Evolutionary conservation across 2,888 invertebrate genomes (phyloP).

Genomic region (Idaea dimidiata): DNA sequence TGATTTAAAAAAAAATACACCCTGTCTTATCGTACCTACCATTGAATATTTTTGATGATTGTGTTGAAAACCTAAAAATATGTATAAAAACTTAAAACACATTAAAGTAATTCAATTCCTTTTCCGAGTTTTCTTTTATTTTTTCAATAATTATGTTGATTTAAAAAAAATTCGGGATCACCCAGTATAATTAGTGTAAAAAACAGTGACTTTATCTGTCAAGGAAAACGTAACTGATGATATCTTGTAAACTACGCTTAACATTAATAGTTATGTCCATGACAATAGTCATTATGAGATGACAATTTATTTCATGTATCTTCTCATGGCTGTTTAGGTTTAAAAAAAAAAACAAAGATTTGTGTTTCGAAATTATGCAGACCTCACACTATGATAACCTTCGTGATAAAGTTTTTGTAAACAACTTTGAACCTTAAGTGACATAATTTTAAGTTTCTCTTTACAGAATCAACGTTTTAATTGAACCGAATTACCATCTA

Average conservation of each 20-base stretch:
- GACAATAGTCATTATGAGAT: conserved; percentile 58
- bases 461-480: conserved; percentile 39
- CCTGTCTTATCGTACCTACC: no score
- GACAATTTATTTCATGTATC: conserved; percentile 66
- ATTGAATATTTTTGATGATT: no score
- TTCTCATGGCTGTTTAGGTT: conserved; percentile 47
- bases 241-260: conserved; percentile 69
- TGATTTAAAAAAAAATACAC: no score
- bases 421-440: conserved; percentile 27
- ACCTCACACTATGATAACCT: conserved; percentile 66
- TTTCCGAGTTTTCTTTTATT: no score
- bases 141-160: no score
- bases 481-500: conserved; percentile 63
- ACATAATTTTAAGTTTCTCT: background rate
- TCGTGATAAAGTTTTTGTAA: conserved; percentile 35
- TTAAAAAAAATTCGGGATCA: background rate
- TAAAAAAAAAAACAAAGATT: conserved; percentile 43
- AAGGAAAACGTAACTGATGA: conserved; percentile 63
- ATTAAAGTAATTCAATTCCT: no score
- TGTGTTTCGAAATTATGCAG: conserved; percentile 45
- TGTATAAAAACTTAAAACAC: no score
- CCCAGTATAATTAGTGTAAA: conserved; percentile 58
- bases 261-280: conserved; percentile 63
- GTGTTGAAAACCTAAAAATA: no score
- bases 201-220: conserved; percentile 61